Base-by-base conservation (phyloP, 2,888 invertebrate genomes). In the Tenthredo notha region DNA sequence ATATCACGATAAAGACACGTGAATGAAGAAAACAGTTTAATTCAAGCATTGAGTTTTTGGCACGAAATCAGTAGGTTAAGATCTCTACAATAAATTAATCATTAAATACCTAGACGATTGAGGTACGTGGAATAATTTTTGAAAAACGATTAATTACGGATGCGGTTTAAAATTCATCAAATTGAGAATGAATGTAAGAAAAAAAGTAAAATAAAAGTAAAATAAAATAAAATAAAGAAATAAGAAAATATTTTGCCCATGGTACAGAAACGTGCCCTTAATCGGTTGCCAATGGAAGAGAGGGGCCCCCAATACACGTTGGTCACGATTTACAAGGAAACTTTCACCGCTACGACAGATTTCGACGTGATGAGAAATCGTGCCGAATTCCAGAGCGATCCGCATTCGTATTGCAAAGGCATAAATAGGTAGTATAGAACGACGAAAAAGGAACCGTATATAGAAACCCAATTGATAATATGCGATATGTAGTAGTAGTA, bases 361-460 rank as follows among this genome's bases (percentile, higher is more conserved):
- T 83, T 83, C 83, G 83, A 83, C 83, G 65, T 83, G 83, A 83
- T 83, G 83, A 83, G 83, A 83, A 83, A 83, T 83, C 83, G 83
- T 83, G 67, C 83, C 83, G 83, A 70, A 83, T 83, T 83, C 83
- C 83, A 50, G 47, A 83, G 67, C 70, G 83, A 83, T 47, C 67
- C 83, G 50, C 65, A 70, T 83, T 83, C 83, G 83, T 70, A 70
- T 83, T 83, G 25, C 83, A 67, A 18, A 80, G 80, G 80, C 80
- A 83, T 83, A 83, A 1, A 83, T 83, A 83, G 5, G n/a, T 18
- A 21, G 61, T 37, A 58, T 18, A 33, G 40, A 18, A 21, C 58
- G n/a, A 80, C 58, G 61, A 21, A 80, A 37, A 65, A 61, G 21
- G 61, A 40, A 58, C 54, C 78, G 58, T 54, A 21, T 54, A 21